Evolutionary conservation across 2,888 invertebrate genomes (phyloP).

Genomic region (Synergus laeviventris): DNA sequence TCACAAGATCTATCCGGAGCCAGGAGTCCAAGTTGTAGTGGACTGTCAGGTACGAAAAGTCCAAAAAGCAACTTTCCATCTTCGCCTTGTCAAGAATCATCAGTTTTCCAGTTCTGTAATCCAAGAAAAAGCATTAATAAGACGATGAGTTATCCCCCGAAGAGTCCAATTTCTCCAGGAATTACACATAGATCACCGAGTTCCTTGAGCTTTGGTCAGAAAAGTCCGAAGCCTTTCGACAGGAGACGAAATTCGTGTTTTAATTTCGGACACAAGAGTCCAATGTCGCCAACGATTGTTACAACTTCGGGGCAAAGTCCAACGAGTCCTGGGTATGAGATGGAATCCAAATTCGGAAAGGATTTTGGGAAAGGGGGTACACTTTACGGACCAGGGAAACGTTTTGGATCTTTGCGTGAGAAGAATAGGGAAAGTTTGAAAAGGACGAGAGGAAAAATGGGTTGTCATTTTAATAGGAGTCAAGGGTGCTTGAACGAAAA

Average conservation of each 20-base stretch:
- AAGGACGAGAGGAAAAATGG: slow-evolving; percentile 45
- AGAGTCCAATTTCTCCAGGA: slow-evolving; percentile 57
- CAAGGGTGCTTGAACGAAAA: slow-evolving; percentile 67
- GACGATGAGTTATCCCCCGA: slow-evolving; percentile 66
- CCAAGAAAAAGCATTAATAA: slow-evolving; percentile 64
- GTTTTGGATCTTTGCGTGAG: slow-evolving; percentile 16
- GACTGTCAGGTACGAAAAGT: slow-evolving; percentile 52
- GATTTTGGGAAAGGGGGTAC: slow-evolving; percentile 4
- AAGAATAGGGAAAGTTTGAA: slow-evolving; percentile 42
- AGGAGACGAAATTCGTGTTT: slow-evolving; percentile 64
- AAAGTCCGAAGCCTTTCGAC: slow-evolving; percentile 61
- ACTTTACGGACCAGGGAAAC: slow-evolving; percentile 3
- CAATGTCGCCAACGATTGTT: slow-evolving; percentile 65
- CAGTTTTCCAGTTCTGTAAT: slow-evolving; percentile 66
- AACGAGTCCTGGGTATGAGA: slow-evolving; percentile 31
- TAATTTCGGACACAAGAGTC: slow-evolving; percentile 58
- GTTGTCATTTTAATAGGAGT: slow-evolving; percentile 66
- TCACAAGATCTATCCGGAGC: slow-evolving; percentile 47
- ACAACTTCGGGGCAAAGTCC: slow-evolving; percentile 46
- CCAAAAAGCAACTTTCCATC: slow-evolving; percentile 56
- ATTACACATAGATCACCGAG: slow-evolving; percentile 56
- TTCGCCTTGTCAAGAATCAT: slow-evolving; percentile 54
- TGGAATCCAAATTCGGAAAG: slow-evolving; percentile 5
- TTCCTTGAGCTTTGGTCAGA: slow-evolving; percentile 58
- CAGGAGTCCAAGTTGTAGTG: slow-evolving; percentile 55